Evolutionary conservation across 1,140 invertebrate species (phyloP).

Genomic region (Caligus rogercresseyi): DNA sequence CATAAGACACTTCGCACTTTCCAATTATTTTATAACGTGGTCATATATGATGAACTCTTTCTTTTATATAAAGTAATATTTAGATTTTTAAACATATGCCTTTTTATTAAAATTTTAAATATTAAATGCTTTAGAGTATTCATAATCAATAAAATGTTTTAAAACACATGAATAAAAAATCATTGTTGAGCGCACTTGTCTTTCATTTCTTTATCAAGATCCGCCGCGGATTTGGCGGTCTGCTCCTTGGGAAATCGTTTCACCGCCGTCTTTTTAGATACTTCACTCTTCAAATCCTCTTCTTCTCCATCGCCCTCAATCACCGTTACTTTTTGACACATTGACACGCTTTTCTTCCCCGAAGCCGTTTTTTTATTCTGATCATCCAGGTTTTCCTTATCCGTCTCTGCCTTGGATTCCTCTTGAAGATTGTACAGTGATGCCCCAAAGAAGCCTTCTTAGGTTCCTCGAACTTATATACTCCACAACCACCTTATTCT

Average conservation of each 20-base stretch:
- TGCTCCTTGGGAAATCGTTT: slow-evolving; percentile 1
- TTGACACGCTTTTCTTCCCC: background rate
- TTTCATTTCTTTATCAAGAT: slow-evolving; percentile 2
- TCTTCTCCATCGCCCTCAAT: background rate
- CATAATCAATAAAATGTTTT: too few relatives aligned
- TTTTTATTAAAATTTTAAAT: too few relatives aligned
- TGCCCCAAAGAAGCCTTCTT: background rate
- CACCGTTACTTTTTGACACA: background rate
- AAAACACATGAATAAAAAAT: too few relatives aligned
- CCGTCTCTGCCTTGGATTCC: background rate
- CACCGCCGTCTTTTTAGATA: background rate
- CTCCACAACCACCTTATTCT: background rate
- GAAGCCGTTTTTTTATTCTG: background rate
- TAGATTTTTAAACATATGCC: too few relatives aligned
- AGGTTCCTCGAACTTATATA: background rate
- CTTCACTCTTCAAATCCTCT: background rate
- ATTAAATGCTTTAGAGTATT: too few relatives aligned
- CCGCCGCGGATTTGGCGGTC: background rate
- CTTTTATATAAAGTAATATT: too few relatives aligned
- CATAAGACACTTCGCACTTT: too few relatives aligned
- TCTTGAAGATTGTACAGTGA: background rate
- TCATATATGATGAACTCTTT: too few relatives aligned
- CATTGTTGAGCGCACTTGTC: slow-evolving; percentile 3
- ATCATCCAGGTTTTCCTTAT: background rate
- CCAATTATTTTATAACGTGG: too few relatives aligned